Conservation (phyloP, 2,113 vertebrate genomes). For the Artemisiospiza belli region DNA sequence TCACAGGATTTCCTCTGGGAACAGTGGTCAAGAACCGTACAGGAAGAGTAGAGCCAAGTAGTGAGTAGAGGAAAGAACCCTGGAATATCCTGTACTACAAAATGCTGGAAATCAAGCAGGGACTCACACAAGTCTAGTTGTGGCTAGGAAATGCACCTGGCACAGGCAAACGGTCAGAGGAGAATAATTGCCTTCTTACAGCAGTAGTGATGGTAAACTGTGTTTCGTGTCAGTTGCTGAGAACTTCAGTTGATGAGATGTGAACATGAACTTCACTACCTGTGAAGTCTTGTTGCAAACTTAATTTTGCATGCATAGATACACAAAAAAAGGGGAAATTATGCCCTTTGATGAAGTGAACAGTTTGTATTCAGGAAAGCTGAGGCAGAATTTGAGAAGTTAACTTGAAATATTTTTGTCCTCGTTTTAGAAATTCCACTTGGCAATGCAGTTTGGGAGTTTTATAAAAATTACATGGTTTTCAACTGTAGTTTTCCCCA, state of each 20-base stretch:
- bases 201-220: neutral
- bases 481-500: neutral
- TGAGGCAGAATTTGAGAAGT: neutral
- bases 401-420: neutral
- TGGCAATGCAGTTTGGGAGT: neutral
- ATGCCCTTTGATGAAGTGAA: neutral
- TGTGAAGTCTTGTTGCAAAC: neutral
- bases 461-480: neutral
- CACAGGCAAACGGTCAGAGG: neutral
- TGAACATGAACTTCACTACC: neutral
- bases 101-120: neutral
- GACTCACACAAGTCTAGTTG: neutral
- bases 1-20: neutral
- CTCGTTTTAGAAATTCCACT: neutral
- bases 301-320: neutral
- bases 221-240: neutral
- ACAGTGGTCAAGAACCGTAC: neutral
- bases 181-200: neutral
- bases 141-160: neutral
- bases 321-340: neutral
- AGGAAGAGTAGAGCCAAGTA: neutral
- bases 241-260: neutral
- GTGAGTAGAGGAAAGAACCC: neutral
- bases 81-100: constrained; percentile 3
- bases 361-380: neutral